These are phyloP conservation scores for Allolobophora icterica DNA, from an alignment of 2,888 invertebrate species.

Conservation along the genomic window DNA sequence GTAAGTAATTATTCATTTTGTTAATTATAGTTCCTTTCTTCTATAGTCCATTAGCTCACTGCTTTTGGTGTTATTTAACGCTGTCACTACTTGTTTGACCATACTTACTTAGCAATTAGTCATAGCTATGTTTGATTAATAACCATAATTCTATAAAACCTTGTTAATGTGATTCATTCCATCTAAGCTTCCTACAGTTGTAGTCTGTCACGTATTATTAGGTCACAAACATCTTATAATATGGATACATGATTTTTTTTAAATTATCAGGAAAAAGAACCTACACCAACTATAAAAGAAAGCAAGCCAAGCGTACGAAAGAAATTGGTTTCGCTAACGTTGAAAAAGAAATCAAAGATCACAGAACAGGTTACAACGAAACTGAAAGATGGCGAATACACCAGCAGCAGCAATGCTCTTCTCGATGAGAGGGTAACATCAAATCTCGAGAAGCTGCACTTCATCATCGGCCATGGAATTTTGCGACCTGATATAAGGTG, in stretches of 20 bases:
- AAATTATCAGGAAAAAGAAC: slow-evolving; percentile 28
- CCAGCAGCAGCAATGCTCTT: slow-evolving; percentile 78
- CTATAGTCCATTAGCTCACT: neutral
- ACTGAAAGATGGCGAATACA: slow-evolving; percentile 80
- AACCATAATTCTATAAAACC: neutral
- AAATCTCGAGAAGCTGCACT: slow-evolving; percentile 96
- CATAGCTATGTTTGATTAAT: neutral
- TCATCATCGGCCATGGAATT: slow-evolving; percentile 95
- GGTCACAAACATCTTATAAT: neutral
- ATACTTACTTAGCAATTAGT: neutral
- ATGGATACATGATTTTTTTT: neutral
- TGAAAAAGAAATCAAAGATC: slow-evolving; percentile 94
- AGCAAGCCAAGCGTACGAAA: slow-evolving; percentile 79
- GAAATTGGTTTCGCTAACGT: slow-evolving; percentile 91
- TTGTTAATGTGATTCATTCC: neutral
- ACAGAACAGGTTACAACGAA: slow-evolving; percentile 89
- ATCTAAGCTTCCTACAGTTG: neutral
- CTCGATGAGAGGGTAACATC: slow-evolving; percentile 94
- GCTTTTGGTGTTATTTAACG: neutral
- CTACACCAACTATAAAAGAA: slow-evolving; percentile 12
- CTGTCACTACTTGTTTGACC: neutral
- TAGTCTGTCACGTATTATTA: no score
- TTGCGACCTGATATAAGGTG: slow-evolving; percentile 90
- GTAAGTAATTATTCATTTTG: neutral
- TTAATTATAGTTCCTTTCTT: neutral